These are phyloP conservation scores for Sebastes steindachneri DNA, from an alignment of 2,797 vertebrate species.

Conservation along the genomic window DNA sequence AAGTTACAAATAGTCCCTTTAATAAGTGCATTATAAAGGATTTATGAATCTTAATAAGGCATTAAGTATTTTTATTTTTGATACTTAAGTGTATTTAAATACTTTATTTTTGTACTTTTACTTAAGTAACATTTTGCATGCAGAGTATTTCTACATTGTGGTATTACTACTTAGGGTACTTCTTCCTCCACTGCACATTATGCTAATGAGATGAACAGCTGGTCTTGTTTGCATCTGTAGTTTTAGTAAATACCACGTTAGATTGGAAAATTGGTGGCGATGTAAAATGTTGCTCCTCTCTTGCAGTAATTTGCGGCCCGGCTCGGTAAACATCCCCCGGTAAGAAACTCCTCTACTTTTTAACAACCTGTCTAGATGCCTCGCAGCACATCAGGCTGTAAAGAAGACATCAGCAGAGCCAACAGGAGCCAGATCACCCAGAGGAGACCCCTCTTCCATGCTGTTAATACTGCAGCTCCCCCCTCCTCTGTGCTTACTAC, in stretches of 20 bases:
- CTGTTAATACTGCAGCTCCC: background rate
- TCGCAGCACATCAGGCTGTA: background rate
- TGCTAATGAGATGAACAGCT: background rate
- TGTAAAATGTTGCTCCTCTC: background rate
- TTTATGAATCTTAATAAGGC: no score
- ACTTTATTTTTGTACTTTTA: rapidly evolving
- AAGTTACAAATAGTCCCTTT: no score
- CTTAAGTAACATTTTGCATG: no score
- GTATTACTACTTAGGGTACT: rapidly evolving
- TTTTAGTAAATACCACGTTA: background rate
- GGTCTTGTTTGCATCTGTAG: background rate
- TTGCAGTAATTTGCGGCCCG: background rate
- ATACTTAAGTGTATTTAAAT: no score
- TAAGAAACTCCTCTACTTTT: background rate
- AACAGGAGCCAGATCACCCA: background rate
- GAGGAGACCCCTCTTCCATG: background rate
- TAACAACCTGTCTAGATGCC: background rate
- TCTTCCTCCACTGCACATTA: background rate
- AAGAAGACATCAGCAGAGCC: slow-evolving; percentile 5
- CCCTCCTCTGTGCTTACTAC: background rate
- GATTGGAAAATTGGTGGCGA: background rate
- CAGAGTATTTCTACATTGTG: no score
- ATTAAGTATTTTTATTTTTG: no score
- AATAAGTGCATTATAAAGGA: no score
- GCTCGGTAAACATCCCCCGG: background rate